A percentile compares a stretch with the other conserved stretches of the same genome.
These are phyloP conservation scores for Scaptomyza parva DNA, from an alignment of 2,888 invertebrate genomes.

Conservation along the genomic window DNA sequence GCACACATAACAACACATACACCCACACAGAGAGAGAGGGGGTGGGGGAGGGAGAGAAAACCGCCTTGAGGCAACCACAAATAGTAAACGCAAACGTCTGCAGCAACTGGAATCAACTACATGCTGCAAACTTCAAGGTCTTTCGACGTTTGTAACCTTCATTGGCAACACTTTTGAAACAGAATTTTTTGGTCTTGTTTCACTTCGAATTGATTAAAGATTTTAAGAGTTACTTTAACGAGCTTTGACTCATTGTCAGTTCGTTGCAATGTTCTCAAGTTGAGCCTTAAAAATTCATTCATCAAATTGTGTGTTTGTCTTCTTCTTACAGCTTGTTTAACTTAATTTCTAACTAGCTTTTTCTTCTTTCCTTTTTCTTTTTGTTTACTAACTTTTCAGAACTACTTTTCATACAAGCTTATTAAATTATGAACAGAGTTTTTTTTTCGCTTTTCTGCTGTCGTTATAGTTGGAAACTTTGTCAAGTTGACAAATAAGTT, in stretches of 20 bases:
- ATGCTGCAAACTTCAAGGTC: not conserved
- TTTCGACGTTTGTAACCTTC: not conserved
- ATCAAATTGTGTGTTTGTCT: not conserved
- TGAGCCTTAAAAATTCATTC: too few relatives aligned
- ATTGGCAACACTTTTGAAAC: not conserved
- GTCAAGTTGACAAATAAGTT: not conserved
- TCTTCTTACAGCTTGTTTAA: not conserved
- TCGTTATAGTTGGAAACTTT: not conserved
- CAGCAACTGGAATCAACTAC: not conserved
- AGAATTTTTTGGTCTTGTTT: not conserved
- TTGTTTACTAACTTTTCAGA: not conserved
- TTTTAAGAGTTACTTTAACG: not conserved
- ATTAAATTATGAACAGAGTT: not conserved
- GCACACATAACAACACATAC: slow-evolving; percentile 1
- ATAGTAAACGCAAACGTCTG: slow-evolving; percentile 14
- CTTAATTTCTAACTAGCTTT: not conserved
- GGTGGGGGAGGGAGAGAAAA: not conserved
- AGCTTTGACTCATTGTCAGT: not conserved
- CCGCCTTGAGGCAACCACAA: slow-evolving; percentile 38
- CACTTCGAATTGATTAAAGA: not conserved
- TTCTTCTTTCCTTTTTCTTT: too few relatives aligned
- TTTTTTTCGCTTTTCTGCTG: not conserved
- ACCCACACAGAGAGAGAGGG: not conserved
- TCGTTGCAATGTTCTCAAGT: not conserved
- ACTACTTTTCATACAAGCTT: not conserved